Evolutionary conservation across 2,797 vertebrate genomes (phyloP).

Genomic region (Melanotaenia trifasciata): DNA sequence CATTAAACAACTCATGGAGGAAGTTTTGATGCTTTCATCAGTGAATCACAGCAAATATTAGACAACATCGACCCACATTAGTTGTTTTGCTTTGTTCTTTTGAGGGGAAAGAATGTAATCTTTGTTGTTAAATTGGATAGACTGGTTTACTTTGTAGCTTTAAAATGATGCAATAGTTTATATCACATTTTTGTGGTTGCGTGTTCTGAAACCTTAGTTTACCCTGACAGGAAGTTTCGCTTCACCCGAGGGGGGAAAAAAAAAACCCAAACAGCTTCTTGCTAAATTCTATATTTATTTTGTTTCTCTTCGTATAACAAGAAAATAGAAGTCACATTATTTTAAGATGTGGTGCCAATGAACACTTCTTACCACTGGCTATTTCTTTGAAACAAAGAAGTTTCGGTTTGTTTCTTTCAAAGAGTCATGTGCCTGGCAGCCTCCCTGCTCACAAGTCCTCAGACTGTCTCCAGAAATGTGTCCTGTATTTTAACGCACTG

Average conservation of each 20-base stretch:
- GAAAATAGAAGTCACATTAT: constrained; percentile 16
- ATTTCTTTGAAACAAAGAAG: constrained; percentile 25
- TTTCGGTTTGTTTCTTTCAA: constrained; percentile 9
- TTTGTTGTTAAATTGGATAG: background rate
- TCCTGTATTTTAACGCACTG: constrained; percentile 19
- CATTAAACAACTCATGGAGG: constrained; percentile 16
- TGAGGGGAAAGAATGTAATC: background rate
- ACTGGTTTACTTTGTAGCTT: background rate
- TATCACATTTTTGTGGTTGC: background rate
- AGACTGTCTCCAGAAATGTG: constrained; percentile 40
- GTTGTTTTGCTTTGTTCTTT: constrained; percentile 5
- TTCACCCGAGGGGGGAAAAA: background rate
- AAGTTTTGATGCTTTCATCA: constrained; percentile 24
- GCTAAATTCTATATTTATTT: background rate
- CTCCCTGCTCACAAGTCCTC: constrained; percentile 24
- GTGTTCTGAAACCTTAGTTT: background rate
- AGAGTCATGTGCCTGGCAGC: constrained; percentile 38
- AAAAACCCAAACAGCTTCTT: background rate
- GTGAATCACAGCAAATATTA: constrained; percentile 23
- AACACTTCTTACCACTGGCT: constrained; percentile 11
- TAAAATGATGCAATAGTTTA: constrained; percentile 16
- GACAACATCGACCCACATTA: background rate
- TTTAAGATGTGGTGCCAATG: background rate
- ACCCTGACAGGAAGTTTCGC: background rate
- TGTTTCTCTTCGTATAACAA: background rate